These are phyloP conservation scores for Holothuria glaberrima DNA, from an alignment of 35 echinoderm and acorn worm genomes.

Conservation along the genomic window DNA sequence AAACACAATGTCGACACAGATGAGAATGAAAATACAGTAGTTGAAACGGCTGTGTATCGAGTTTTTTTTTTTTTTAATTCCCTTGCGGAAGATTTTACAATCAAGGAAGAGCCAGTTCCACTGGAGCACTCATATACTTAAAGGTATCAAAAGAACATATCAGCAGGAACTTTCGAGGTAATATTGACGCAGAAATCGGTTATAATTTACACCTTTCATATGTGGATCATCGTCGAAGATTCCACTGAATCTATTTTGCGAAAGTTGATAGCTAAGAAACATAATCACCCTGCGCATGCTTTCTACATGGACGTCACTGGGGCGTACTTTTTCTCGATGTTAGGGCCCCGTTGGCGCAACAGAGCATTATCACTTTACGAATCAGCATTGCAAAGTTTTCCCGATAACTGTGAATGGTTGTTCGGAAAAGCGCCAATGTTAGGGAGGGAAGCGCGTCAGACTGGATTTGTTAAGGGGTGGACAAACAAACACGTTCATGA, in stretches of 20 bases:
- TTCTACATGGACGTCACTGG: background rate
- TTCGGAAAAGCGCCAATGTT: background rate
- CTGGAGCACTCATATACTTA: background rate
- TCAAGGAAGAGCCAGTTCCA: background rate
- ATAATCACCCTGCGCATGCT: background rate
- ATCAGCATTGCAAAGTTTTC: background rate
- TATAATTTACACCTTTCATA: constrained; percentile 25
- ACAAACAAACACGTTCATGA: background rate
- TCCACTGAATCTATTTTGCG: background rate
- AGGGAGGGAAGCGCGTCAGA: background rate
- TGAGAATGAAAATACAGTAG: background rate
- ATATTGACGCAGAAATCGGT: background rate
- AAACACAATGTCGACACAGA: constrained; percentile 26
- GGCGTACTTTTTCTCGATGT: constrained; percentile 5
- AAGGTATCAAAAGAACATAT: background rate
- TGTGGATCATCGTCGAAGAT: background rate
- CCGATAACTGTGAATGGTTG: background rate
- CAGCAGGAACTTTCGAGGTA: background rate
- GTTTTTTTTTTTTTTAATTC: background rate
- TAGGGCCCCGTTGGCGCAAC: background rate
- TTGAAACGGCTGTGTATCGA: background rate
- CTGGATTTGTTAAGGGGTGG: background rate
- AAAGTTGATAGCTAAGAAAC: background rate
- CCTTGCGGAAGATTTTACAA: constrained; percentile 8
- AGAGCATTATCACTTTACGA: background rate